phyloP scores from a whole-genome alignment of 2,888 invertebrate genomes.

The Craniophora ligustri region DNA sequence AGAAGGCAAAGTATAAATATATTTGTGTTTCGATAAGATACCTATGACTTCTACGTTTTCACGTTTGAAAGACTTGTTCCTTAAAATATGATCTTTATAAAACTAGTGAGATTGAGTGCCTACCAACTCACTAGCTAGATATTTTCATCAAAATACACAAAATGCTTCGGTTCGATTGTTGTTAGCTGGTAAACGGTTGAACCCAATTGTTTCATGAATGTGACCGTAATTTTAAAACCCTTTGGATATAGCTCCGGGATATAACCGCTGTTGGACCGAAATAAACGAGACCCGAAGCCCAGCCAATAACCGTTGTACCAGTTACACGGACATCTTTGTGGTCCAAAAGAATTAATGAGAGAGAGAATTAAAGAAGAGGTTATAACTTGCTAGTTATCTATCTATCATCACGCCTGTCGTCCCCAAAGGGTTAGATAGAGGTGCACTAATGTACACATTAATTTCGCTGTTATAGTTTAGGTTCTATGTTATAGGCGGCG shows the following conservation, averaged over 20 bases:
- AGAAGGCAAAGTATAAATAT: no score
- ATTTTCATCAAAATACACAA: background rate
- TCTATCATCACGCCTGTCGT: no score
- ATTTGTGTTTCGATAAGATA: no score
- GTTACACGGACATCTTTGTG: slow-evolving; percentile 2
- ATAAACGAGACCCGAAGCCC: slow-evolving; percentile 28
- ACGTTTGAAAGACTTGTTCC: background rate
- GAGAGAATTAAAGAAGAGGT: no score
- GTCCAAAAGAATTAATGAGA: no score
- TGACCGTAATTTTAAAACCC: slow-evolving; percentile 14
- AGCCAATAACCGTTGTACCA: slow-evolving; percentile 20
- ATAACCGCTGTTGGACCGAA: slow-evolving; percentile 10
- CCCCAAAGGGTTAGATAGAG: no score
- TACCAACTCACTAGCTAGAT: background rate
- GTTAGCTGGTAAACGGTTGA: background rate
- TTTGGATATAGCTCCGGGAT: slow-evolving; percentile 3
- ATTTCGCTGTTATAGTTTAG: no score
- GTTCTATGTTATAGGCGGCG: no score
- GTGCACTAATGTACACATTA: no score
- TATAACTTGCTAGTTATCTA: no score
- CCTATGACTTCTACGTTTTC: no score
- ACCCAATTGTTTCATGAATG: slow-evolving; percentile 1
- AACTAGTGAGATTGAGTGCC: background rate
- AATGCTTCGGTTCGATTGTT: slow-evolving; percentile 4
- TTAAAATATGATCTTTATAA: background rate